Evolutionary conservation across 2,113 vertebrate genomes (phyloP).

Genomic region (Pipra filicauda): DNA sequence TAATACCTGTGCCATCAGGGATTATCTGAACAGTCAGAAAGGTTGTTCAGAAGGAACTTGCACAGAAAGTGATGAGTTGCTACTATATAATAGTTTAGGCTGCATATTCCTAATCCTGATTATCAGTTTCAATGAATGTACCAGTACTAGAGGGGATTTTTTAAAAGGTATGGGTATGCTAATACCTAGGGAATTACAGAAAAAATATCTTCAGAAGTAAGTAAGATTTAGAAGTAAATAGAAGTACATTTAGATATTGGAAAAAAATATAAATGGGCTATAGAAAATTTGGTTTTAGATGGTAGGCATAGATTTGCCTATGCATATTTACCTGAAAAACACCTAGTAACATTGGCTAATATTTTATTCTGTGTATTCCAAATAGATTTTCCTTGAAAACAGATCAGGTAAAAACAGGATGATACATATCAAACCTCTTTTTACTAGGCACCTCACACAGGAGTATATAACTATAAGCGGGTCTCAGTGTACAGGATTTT

Average conservation of each 20-base stretch:
- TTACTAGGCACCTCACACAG: neutral
- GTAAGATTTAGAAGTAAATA: neutral
- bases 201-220: neutral
- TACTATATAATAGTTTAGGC: neutral
- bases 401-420: neutral
- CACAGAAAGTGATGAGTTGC: neutral
- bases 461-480: neutral
- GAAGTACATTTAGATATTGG: neutral
- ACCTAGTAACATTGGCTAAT: neutral
- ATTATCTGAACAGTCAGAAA: neutral
- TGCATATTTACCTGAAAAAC: neutral
- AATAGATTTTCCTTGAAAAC: neutral
- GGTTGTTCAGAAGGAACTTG: neutral
- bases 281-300: neutral
- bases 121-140: neutral
- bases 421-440: neutral
- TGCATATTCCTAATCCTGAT: neutral
- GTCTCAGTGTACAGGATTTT: neutral
- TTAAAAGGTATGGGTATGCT: neutral
- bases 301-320: neutral
- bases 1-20: accelerated
- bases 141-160: neutral
- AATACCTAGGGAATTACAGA: neutral
- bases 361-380: neutral
- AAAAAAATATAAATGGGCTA: neutral